Percentiles rank a stretch among this genome's conserved stretches.
Conservation (phyloP, 1,140 invertebrate species). For the Listronotus oregonensis region DNA sequence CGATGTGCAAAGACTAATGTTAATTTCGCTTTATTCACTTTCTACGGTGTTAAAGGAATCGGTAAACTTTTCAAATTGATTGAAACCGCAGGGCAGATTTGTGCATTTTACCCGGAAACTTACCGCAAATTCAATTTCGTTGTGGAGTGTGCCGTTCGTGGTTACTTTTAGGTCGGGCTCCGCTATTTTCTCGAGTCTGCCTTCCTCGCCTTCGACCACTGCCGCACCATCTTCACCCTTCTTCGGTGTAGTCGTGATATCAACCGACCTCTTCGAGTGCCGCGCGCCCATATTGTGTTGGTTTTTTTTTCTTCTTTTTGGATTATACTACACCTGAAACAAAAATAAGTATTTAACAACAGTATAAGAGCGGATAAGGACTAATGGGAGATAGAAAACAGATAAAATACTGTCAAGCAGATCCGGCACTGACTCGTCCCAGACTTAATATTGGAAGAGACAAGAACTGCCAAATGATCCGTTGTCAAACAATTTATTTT, state of each 20-base stretch:
- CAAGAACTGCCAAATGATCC: too few relatives aligned
- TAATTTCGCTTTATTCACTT: too few relatives aligned
- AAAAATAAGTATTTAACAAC: conserved; percentile 16
- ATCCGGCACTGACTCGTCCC: too few relatives aligned
- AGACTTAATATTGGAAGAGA: too few relatives aligned
- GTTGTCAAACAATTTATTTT: too few relatives aligned
- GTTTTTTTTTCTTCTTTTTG: conserved; percentile 8
- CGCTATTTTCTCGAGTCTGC: conserved; percentile 69
- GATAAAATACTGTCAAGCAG: too few relatives aligned
- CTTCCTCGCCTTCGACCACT: conserved; percentile 63
- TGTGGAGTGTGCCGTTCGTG: conserved; percentile 72
- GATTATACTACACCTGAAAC: conserved; percentile 32
- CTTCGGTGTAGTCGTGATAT: conserved; percentile 80
- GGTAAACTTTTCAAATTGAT: too few relatives aligned
- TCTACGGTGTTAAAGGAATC: too few relatives aligned
- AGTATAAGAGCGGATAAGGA: too few relatives aligned
- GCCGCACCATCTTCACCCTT: conserved; percentile 68
- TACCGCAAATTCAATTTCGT: conserved; percentile 59
- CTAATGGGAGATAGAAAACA: too few relatives aligned
- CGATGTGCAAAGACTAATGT: too few relatives aligned
- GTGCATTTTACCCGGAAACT: conserved; percentile 27
- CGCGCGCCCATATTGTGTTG: conserved; percentile 72
- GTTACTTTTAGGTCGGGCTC: conserved; percentile 70
- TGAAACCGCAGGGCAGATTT: too few relatives aligned
- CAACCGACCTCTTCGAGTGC: conserved; percentile 83